Conservation (phyloP, 2,888 invertebrate genomes). For the Mythimna albipuncta region DNA sequence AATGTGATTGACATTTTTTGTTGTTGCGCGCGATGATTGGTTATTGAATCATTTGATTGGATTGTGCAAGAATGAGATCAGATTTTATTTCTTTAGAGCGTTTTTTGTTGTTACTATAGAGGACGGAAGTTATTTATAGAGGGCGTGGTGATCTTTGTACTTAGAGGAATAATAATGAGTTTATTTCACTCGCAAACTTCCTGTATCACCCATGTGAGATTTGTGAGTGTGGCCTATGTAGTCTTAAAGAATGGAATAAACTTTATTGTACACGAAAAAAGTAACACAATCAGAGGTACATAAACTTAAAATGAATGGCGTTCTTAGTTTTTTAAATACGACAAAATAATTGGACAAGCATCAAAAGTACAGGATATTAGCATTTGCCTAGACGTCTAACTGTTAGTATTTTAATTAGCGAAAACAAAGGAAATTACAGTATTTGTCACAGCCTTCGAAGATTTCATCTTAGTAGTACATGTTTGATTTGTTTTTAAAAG, state of each 20-base stretch:
- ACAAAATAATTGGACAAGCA: background rate
- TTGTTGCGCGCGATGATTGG: constrained; percentile 26
- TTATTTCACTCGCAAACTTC: too few species aligned
- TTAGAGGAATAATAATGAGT: background rate
- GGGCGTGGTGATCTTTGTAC: constrained; percentile 13
- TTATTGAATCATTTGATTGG: constrained; percentile 35
- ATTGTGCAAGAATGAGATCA: constrained; percentile 27
- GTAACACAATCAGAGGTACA: too few species aligned
- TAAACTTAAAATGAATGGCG: too few species aligned
- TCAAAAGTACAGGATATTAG: constrained; percentile 24
- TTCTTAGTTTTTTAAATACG: background rate
- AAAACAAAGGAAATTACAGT: constrained; percentile 22
- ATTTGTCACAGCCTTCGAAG: constrained; percentile 17
- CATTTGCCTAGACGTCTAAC: background rate
- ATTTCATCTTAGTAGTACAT: background rate
- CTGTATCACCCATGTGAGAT: background rate
- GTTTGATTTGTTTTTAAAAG: background rate
- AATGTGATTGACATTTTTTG: constrained; percentile 61
- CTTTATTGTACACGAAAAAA: too few species aligned
- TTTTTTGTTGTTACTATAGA: constrained; percentile 7
- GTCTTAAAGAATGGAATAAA: too few species aligned
- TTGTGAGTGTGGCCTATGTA: too few species aligned
- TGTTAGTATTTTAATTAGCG: constrained; percentile 4
- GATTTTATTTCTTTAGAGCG: constrained; percentile 13
- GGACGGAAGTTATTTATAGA: constrained; percentile 33